Evolutionary conservation across 2,113 vertebrate species (phyloP), one percentile per base, ranked within the genome.

Genomic region (Aythya baeri): DNA sequence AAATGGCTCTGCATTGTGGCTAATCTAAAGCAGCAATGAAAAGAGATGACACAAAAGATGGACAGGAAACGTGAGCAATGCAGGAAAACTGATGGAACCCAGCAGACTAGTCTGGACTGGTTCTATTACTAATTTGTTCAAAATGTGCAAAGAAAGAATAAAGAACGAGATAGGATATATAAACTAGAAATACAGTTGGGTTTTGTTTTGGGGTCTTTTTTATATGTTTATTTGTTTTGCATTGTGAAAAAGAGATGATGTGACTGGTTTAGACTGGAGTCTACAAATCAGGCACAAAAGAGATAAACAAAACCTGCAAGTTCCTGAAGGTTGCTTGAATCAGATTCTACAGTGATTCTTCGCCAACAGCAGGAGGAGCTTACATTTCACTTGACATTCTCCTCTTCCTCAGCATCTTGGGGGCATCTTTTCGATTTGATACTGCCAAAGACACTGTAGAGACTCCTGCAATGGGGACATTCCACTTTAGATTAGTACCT

Each of bases 21-120:
- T 95, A 91, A 97, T 94, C 91, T 85, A 91, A 79, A 94, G 73
- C 57, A 93, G 8, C n/a, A 89, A 65, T 29, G 50, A 90, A 70
- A 67, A 82, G 82, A 81, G 82, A 91, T 55, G 85, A 61, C 54
- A 78, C 74, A 87, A 36, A 85, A 84, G 81, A 86, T 32, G 79
- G 85, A 73, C 89, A 86, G 76, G 82, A 86, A 77, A 78, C 29
- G 38, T 21, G 83, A 97, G 58, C 65, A 46, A 38, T 21, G 65
- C 83, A 73, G 49, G 59, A 66, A 83, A 88, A 72, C 55, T 58
- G 10, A 57, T 3, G 59, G 76, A 92, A 74, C 21, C 34, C 43
- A 46, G 83, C 86, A 86, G 63, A 34, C 21, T 32, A 34, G 72
- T 13, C 80, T 65, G 34, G 17, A 44, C 44, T 17, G 32, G n/a